phyloP scores from a whole-genome alignment of 30 jellyfish, hydroid and myxozoan species.

The Phacellophora camtschatica region DNA sequence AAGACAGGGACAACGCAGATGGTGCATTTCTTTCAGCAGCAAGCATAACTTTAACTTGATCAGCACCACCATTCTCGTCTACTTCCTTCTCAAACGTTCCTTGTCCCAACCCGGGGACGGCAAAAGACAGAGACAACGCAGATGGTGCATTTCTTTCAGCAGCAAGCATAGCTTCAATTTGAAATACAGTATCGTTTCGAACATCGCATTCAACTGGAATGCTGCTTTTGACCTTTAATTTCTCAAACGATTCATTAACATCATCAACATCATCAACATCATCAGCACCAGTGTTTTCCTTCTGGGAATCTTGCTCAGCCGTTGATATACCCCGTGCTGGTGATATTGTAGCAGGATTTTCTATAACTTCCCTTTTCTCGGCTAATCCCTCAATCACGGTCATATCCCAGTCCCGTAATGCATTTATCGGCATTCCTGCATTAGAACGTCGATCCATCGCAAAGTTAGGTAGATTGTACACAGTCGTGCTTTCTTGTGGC shows the following conservation, averaged over 20 bases:
- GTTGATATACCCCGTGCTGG: neutral
- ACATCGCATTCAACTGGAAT: too few species aligned
- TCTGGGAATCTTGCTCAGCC: neutral
- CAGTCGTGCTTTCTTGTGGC: neutral
- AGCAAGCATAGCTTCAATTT: neutral
- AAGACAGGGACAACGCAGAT: neutral
- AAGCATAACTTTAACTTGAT: neutral
- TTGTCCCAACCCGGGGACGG: neutral
- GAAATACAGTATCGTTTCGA: neutral
- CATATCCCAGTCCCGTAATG: constrained; percentile 15
- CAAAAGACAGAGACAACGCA: neutral
- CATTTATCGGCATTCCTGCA: neutral
- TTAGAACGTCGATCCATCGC: neutral
- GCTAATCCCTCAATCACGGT: constrained; percentile 6
- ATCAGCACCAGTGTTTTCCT: neutral
- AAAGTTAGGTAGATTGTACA: neutral
- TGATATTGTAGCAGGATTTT: neutral
- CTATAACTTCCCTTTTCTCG: neutral
- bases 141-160: neutral
- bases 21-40: neutral
- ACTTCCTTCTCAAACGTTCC: too few species aligned
- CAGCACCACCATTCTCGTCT: neutral
- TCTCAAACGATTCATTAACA: neutral
- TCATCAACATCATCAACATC: neutral
- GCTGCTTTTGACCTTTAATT: too few species aligned